Base-by-base conservation (phyloP, 2,797 vertebrate genomes). In the Microcaecilia unicolor region DNA sequence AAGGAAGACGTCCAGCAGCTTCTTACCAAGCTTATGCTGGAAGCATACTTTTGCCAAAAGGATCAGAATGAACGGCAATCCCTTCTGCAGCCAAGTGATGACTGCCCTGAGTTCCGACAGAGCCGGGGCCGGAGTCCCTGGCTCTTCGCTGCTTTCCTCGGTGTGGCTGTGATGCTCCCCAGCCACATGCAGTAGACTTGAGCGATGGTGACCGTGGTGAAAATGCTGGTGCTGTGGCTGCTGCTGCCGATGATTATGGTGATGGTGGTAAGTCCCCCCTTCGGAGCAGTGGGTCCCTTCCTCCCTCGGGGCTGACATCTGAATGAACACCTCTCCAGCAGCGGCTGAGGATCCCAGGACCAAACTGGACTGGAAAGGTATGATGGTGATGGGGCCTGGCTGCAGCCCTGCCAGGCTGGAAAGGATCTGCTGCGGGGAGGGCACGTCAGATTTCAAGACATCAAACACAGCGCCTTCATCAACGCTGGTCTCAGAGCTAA, bases 41-140 rank as follows among this genome's bases (percentile, higher is more conserved):
- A 98, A 98, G 66, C 95, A 98, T 52, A 97, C 84, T 81, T 98
- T 98, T 34, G 89, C 87, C 46, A 98, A 73, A 25, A 98, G 86
- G 33, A 99, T 97, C 31, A 98, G 75, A 59, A 98, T 94, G 64
- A 99, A 99, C 5, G 96, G 96, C 18, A 99, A 90, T 5, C 93
- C 95, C 16, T 91, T 92, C 81, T 99, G 96, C 28, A 99, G 82
- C 96, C 96, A 99, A 1, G 86, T 81, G 3, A 96, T 69, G 6
- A 96, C 86, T 0, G 93, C 88, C 64, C 91, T 94, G 19, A 99
- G 58, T 67, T 99, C 94, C 0, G 94, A 95, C 5, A 99, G 72
- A 2, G 96, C 95, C 0, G 96, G 93, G 2, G 93, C 92, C 0
- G 95, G 94, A 0, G 91, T 91, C 13, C 92, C 88, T 0, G 86